phyloP scores from a whole-genome alignment of 2,888 invertebrate species.

The Neria commutata region DNA sequence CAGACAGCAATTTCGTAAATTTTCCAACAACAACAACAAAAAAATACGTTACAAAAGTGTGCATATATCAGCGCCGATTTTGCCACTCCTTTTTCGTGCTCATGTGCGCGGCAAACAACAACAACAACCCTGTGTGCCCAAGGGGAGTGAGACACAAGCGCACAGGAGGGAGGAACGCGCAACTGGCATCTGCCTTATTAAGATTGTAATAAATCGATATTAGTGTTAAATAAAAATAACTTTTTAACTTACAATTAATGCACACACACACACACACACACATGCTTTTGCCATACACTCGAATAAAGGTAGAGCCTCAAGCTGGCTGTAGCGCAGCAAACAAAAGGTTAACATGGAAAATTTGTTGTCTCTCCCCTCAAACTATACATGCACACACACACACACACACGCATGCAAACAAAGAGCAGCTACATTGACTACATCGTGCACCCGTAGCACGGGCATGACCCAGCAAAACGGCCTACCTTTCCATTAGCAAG shows the following conservation, averaged over 20 bases:
- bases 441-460: slow-evolving; percentile 32
- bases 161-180: no score
- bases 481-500: no score
- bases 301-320: slow-evolving; percentile 12
- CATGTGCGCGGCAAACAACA: no score
- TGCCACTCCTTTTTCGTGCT: no score
- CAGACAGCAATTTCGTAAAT: not conserved
- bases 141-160: no score
- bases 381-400: slow-evolving; percentile 29
- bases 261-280: slow-evolving; percentile 21
- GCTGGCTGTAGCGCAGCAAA: slow-evolving; percentile 17
- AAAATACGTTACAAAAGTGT: slow-evolving; percentile 32
- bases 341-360: slow-evolving; percentile 44
- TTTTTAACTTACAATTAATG: slow-evolving; percentile 51
- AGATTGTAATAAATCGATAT: slow-evolving; percentile 33
- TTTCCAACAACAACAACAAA: slow-evolving; percentile 8
- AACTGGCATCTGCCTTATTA: slow-evolving; percentile 33
- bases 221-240: slow-evolving; percentile 38
- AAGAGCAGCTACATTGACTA: slow-evolving; percentile 14
- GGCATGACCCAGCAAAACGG: slow-evolving; percentile 30
- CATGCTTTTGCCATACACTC: not conserved
- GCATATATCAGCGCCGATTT: not conserved
- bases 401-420: slow-evolving; percentile 11
- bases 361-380: slow-evolving; percentile 37
- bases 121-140: no score